These are phyloP conservation scores for Formica selysi DNA, from an alignment of 1,140 invertebrate genomes.

Conservation along the genomic window DNA sequence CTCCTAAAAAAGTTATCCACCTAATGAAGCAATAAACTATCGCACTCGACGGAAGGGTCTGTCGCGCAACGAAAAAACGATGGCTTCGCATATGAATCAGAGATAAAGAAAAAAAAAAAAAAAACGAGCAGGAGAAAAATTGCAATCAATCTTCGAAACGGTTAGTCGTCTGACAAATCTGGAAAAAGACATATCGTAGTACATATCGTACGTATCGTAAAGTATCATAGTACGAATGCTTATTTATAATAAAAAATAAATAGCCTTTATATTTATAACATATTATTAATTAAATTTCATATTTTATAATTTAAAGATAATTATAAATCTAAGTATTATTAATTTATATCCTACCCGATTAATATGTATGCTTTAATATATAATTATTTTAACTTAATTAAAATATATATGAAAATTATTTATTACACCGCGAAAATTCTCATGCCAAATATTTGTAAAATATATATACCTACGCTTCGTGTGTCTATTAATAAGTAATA, in stretches of 20 bases:
- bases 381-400: slow-evolving; percentile 48
- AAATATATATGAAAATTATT: slow-evolving; percentile 47
- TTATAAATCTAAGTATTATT: slow-evolving; percentile 1
- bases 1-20: slow-evolving; percentile 77
- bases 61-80: slow-evolving; percentile 63
- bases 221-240: neutral
- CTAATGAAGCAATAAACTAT: slow-evolving; percentile 77
- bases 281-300: slow-evolving; percentile 26
- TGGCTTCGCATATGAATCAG: slow-evolving; percentile 48
- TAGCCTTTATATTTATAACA: neutral
- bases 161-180: slow-evolving; percentile 18
- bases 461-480: neutral
- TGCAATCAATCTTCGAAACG: slow-evolving; percentile 27
- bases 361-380: slow-evolving; percentile 3
- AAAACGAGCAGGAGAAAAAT: slow-evolving; percentile 24
- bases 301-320: slow-evolving; percentile 17
- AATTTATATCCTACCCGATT: neutral
- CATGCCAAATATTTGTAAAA: slow-evolving; percentile 9
- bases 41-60: slow-evolving; percentile 56
- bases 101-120: neutral
- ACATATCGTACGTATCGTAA: neutral
- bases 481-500: slow-evolving; percentile 62
- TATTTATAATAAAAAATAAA: neutral
- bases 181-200: neutral
- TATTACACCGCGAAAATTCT: slow-evolving; percentile 13